Conservation (phyloP, 1,140 invertebrate genomes). For the Orius laevigatus region DNA sequence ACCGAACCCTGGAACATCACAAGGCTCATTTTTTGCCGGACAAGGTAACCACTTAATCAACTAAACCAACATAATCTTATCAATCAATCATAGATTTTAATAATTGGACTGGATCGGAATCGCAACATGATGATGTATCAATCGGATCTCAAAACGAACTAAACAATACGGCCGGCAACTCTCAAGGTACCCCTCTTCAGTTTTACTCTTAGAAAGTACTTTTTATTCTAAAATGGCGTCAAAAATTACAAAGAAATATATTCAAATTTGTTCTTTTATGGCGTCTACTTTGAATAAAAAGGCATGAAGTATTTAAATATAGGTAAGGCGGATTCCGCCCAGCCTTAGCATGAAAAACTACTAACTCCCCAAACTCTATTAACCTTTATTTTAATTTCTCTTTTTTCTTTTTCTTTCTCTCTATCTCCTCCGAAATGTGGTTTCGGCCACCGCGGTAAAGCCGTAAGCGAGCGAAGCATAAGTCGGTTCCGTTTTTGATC, state of each 20-base stretch:
- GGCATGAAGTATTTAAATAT: slow-evolving; percentile 6
- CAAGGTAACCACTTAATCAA: not conserved
- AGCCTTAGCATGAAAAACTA: slow-evolving; percentile 6
- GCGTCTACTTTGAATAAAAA: slow-evolving; percentile 1
- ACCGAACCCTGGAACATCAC: slow-evolving; percentile 25
- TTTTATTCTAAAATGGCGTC: not conserved
- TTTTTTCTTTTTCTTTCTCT: not conserved
- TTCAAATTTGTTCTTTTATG: not conserved
- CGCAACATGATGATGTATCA: slow-evolving; percentile 44
- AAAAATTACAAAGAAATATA: not conserved
- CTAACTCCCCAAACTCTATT: slow-evolving; percentile 11
- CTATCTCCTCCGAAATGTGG: not conserved
- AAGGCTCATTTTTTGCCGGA: slow-evolving; percentile 2
- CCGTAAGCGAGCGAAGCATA: slow-evolving; percentile 3
- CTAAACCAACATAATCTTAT: not conserved
- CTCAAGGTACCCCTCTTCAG: slow-evolving; percentile 43
- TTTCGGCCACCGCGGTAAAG: not conserved
- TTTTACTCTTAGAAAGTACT: not conserved
- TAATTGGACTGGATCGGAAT: slow-evolving; percentile 25
- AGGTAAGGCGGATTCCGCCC: slow-evolving; percentile 11
- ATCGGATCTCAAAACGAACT: slow-evolving; percentile 48
- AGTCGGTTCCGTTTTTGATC: no score
- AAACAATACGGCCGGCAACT: slow-evolving; percentile 47
- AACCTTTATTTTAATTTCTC: slow-evolving; percentile 7
- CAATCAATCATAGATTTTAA: slow-evolving; percentile 1